Evolutionary conservation across 2,888 invertebrate genomes (phyloP), one percentile per base, ranked within the genome.

Genomic region (Andrena praecox): DNA sequence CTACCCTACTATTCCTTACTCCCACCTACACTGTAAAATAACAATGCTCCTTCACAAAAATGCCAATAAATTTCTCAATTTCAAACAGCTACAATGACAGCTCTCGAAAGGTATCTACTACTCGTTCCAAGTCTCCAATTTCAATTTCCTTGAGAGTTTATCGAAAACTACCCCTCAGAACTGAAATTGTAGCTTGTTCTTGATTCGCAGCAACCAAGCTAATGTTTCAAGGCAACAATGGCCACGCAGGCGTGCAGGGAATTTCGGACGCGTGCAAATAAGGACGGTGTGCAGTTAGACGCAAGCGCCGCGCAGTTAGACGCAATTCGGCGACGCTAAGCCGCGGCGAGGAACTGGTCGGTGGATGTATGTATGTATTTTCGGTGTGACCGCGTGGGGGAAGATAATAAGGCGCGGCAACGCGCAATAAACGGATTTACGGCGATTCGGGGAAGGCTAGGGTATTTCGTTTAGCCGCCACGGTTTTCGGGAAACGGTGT

Each of bases 371-470:
- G 81, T 89, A 89, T 77, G 81, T 89, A 89, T 89, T 89, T 82
- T 89, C 85, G 80, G 87, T 86, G 72, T 67, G 69, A 67, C 63
- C 60, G 64, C 54, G 89, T 84, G 83, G 85, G 82, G 86, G 82
- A 79, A 75, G 87, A 87, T 77, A 85, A 82, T 84, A 87, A 87
- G 84, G 69, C 83, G 75, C 64, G 69, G 69, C 66, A 64, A 69
- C 74, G 67, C 69, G 80, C 85, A 85, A 85, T 90, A 89, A 90
- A 89, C 88, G 84, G 85, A 80, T 89, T 91, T 90, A 90, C 82
- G 87, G 73, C 85, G 79, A 69, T 90, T 89, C 87, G 86, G 66
- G 80, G 87, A 91, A 91, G 82, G 82, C 86, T 84, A 77, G 78
- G 84, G 42, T 42, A 87, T 90, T 90, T 89, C 86, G 82, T 78